Evolutionary conservation across 2,113 vertebrate species (phyloP).

Genomic region (Sitta europaea): DNA sequence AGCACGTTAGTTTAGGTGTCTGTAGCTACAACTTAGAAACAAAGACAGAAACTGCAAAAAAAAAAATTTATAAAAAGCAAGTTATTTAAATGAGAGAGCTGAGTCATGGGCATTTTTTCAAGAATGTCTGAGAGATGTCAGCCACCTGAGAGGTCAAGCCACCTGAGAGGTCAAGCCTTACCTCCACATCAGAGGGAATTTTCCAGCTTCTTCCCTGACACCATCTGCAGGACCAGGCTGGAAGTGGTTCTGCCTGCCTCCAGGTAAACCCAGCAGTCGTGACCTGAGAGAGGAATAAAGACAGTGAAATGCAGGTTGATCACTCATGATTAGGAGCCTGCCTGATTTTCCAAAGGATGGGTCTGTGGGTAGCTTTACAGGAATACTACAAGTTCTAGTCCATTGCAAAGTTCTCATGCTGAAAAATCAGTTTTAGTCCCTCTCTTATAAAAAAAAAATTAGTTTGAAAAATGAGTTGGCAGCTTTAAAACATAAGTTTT

Average conservation of each 20-base stretch:
- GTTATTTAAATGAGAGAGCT: background rate
- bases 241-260: background rate
- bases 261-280: background rate
- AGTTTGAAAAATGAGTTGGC: accelerated
- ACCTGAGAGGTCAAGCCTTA: background rate
- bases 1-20: background rate
- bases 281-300: background rate
- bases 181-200: background rate
- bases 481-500: background rate
- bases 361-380: background rate
- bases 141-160: too few species aligned
- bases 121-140: background rate
- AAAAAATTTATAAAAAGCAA: background rate
- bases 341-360: background rate
- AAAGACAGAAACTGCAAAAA: background rate
- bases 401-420: background rate
- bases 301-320: background rate
- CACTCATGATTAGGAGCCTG: background rate
- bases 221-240: background rate
- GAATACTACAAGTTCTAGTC: background rate
- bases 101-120: background rate
- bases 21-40: background rate
- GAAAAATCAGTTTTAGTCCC: background rate
- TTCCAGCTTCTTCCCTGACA: background rate
- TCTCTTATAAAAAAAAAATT: background rate